Base-by-base conservation (phyloP, 2,888 invertebrate genomes). In the Cheilosia urbana region DNA sequence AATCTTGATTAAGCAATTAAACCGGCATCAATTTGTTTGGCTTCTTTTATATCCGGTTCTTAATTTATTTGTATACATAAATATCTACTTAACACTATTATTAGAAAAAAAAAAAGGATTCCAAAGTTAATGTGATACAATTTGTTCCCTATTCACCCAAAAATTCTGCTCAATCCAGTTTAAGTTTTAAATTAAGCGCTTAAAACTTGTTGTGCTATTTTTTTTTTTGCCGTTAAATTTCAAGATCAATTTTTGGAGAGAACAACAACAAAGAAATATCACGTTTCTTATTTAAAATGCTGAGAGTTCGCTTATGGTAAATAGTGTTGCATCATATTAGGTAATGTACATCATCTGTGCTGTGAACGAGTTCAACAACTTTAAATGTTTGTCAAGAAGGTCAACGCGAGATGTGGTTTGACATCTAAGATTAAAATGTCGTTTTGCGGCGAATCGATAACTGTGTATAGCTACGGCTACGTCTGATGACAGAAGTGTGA, bases 301-400 rank as follows among this genome's bases (percentile, higher is more conserved):
- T 51, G 27, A 66, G 58, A 49, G 66, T 60, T 21, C 51, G 58
- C 58, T 68, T 37, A 55, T 51, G 19, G 19, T 62, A 17, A 27
- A 42, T 63, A 60, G 45, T 88, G 88, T 88, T 88, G 71, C 69
- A 76, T 68, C 58, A 76, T 53, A 66, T 60, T 49, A 34, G 24
- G 58, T 49, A 69, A 69, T 45, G 69, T 51, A 72, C 40, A 42
- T 73, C 34, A 55, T 19, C 30, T 45, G 21, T 69, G 34, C 37
- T 53, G 34, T 30, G 55, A 55, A 55, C 55, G 30, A 27, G 55
- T 55, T 55, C 55, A 55, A 55, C 55, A 55, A 17, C 55, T 55
- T 55, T 55, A 11, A 55, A 34, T 34, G 34, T 17, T 30, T 55
- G 55, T 55, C 17, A 55, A 30, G 55, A 34, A 55, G 55, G 55